A percentile compares a stretch with the other conserved stretches of the same genome.
These are phyloP conservation scores for Acrobasis suavella DNA, from an alignment of 2,888 invertebrate species.

Conservation along the genomic window DNA sequence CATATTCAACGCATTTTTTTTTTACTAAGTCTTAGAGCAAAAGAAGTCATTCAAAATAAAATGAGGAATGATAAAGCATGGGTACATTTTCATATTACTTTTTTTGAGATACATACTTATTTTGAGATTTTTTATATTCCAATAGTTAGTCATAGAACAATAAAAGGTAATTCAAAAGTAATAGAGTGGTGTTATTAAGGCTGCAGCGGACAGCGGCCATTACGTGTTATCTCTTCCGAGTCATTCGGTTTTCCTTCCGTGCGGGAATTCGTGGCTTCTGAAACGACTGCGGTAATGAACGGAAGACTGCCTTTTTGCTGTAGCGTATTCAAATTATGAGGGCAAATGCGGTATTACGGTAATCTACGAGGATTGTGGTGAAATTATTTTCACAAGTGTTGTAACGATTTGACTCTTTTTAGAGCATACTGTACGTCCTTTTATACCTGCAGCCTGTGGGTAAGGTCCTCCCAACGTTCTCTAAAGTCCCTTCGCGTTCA, in stretches of 20 bases:
- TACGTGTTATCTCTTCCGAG: slow-evolving; percentile 45
- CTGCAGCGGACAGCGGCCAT: slow-evolving; percentile 35
- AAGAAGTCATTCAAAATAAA: no score
- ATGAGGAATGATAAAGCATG: no score
- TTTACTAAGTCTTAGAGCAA: no score
- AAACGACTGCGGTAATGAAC: slow-evolving; percentile 40
- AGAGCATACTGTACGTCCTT: no score
- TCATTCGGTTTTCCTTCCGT: slow-evolving; percentile 48
- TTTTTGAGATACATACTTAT: neutral
- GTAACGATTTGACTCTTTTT: no score
- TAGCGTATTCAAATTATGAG: slow-evolving; percentile 20
- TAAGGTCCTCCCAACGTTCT: no score
- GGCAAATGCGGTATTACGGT: slow-evolving; percentile 16
- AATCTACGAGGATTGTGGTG: neutral
- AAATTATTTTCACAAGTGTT: neutral
- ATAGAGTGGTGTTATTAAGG: slow-evolving; percentile 21
- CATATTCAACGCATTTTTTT: no score
- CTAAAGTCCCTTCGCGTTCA: no score
- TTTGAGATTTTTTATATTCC: neutral
- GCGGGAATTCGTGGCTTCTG: slow-evolving; percentile 52
- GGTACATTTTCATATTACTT: no score
- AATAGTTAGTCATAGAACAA: neutral
- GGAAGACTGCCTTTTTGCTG: slow-evolving; percentile 24
- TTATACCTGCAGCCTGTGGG: no score
- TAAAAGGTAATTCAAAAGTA: slow-evolving; percentile 10